Evolutionary conservation across 2,888 invertebrate genomes (phyloP), one percentile per base, ranked within the genome.

Genomic region (Nephrotoma guestfalica): DNA sequence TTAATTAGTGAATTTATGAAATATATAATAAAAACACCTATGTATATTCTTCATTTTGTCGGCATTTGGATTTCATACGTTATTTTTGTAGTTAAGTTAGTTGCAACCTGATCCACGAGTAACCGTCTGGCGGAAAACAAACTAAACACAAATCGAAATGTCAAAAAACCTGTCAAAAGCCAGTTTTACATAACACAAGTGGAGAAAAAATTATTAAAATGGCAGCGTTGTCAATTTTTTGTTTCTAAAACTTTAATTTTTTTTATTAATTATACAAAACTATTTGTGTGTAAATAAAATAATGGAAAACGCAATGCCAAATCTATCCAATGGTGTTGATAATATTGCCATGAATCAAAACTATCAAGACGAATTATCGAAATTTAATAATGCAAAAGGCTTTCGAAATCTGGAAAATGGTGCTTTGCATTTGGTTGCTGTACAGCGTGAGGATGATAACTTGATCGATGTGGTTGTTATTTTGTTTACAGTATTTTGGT

Each of bases 381-480:
- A 88, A 87, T 51, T 88, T 5, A 87, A 87, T 71, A 45, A 87
- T 9, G 87, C 87, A 13, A 87, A 87, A n/a, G 88, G 88, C 6
- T 86, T 88, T 2, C 87, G 87, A 40, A 87, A 87, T 11, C 87
- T 88, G 2, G 89, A 89, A 86, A 88, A 87, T 88, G 88, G 88
- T 11, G 87, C 88, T 42, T 87, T 88, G 13, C 89, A 89, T 85
- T 89, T 89, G 86, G 88, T 89, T 86, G 87, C 87, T 9, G 88
- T 88, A 40, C 88, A 88, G 11, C 88, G 89, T 43, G 90, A 90
- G 6, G 89, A 89, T 42, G 90, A 91, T 89, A 71, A 30, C 71
- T 91, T 89, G 88, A 91, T 91, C 87, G 91, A 91, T 87, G 91
- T 91, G 88, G 91, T 91, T 89, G 89, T 30, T 87, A 41, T 86